These are phyloP conservation scores for Rhagonycha lutea DNA, from an alignment of 2,888 invertebrate genomes.

Conservation along the genomic window DNA sequence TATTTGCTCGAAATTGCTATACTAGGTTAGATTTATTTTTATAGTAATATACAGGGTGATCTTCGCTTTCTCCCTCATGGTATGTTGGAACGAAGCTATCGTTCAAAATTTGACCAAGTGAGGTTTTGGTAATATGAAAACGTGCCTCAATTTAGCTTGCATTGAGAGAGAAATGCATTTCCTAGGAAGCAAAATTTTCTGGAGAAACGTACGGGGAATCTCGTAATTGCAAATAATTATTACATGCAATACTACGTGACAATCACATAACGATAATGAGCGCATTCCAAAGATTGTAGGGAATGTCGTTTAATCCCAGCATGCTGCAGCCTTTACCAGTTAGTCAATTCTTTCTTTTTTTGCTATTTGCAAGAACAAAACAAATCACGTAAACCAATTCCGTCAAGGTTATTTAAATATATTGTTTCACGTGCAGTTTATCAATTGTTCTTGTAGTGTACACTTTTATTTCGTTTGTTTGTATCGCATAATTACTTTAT, in stretches of 20 bases:
- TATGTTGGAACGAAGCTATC: neutral
- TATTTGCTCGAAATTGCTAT: too few relatives aligned
- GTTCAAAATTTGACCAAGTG: neutral
- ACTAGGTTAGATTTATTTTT: too few relatives aligned
- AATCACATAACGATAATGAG: conserved; percentile 8
- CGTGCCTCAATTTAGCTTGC: neutral
- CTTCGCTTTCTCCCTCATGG: too few relatives aligned
- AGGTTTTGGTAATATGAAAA: neutral
- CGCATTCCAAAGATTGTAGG: conserved; percentile 7
- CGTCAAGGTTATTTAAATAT: neutral
- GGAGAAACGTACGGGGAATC: neutral
- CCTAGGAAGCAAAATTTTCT: neutral
- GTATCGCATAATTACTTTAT: neutral
- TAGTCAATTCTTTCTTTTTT: neutral
- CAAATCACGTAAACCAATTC: neutral
- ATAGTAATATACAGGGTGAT: too few relatives aligned
- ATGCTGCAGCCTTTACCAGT: neutral
- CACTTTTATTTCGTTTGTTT: neutral
- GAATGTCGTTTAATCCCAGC: conserved; percentile 14
- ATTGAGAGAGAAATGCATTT: neutral
- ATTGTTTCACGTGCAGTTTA: neutral
- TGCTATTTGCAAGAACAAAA: neutral
- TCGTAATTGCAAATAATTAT: neutral
- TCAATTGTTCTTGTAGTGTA: neutral
- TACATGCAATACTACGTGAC: neutral